Conservation (phyloP, 1,140 invertebrate genomes). For the Aphaenogaster ashmeadi region DNA sequence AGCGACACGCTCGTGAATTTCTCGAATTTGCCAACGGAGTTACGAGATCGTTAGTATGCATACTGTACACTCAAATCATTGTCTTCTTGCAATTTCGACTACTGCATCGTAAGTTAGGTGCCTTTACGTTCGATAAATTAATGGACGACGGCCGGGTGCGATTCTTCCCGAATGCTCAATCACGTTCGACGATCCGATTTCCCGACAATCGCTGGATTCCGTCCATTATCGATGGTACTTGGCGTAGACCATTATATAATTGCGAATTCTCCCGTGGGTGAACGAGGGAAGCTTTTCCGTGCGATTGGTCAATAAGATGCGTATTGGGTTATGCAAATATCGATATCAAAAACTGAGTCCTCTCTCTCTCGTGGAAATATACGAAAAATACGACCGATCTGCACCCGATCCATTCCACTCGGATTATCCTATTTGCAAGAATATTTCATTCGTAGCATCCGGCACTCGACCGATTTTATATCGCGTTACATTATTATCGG, state of each 20-base stretch:
- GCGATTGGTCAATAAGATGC: slow-evolving; percentile 40
- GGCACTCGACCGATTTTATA: slow-evolving; percentile 13
- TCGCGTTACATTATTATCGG: slow-evolving; percentile 2
- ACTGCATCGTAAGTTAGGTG: neutral
- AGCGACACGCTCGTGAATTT: slow-evolving; percentile 35
- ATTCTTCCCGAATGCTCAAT: slow-evolving; percentile 18
- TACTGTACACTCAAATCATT: neutral
- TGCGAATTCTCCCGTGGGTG: neutral
- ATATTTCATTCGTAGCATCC: slow-evolving; percentile 31
- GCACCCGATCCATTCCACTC: neutral
- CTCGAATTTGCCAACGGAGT: slow-evolving; percentile 26
- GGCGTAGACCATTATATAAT: slow-evolving; percentile 9
- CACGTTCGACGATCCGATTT: slow-evolving; percentile 16
- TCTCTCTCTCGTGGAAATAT: neutral
- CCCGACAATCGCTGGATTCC: slow-evolving; percentile 13
- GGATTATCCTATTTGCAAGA: slow-evolving; percentile 22
- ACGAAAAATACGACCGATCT: slow-evolving; percentile 14
- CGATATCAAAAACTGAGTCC: neutral
- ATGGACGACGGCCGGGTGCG: neutral
- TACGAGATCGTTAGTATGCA: slow-evolving; percentile 26
- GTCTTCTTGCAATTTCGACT: slow-evolving; percentile 19
- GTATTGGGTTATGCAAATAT: slow-evolving; percentile 39
- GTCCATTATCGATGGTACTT: neutral
- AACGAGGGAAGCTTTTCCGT: slow-evolving; percentile 5
- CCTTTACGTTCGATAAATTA: neutral